Conservation (phyloP, 2,888 invertebrate species). For the Sarcophaga variegata region DNA sequence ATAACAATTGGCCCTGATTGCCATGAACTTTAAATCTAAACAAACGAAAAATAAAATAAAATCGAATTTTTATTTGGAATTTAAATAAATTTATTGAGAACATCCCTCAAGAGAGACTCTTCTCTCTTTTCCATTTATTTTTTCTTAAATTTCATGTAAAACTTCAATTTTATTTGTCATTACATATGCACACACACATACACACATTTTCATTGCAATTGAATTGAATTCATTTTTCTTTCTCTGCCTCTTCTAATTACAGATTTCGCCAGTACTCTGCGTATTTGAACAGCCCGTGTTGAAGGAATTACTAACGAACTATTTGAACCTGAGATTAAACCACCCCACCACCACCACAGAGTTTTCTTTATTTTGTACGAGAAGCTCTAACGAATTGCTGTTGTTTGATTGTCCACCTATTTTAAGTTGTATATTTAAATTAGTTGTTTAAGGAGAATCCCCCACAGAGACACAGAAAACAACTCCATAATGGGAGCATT, state of each 20-base stretch:
- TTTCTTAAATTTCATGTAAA: not conserved
- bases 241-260: slow-evolving; percentile 25
- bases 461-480: not conserved
- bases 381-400: slow-evolving; percentile 53
- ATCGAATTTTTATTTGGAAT: not conserved
- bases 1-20: slow-evolving; percentile 44
- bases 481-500: slow-evolving; percentile 76
- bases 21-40: not conserved
- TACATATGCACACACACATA: no score
- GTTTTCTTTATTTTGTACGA: slow-evolving; percentile 2
- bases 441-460: slow-evolving; percentile 46
- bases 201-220: no score
- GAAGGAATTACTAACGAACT: slow-evolving; percentile 27
- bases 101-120: no score
- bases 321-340: slow-evolving; percentile 3
- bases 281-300: slow-evolving; percentile 31
- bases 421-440: slow-evolving; percentile 59
- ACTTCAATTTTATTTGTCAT: no score
- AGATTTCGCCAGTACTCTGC: slow-evolving; percentile 49
- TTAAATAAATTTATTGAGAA: not conserved
- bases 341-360: slow-evolving; percentile 37
- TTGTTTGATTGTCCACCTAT: slow-evolving; percentile 45
- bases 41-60: no score
- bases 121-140: not conserved
- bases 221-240: not conserved